phyloP scores from a whole-genome alignment of 2,113 vertebrate genomes.

The Fregata magnificens region DNA sequence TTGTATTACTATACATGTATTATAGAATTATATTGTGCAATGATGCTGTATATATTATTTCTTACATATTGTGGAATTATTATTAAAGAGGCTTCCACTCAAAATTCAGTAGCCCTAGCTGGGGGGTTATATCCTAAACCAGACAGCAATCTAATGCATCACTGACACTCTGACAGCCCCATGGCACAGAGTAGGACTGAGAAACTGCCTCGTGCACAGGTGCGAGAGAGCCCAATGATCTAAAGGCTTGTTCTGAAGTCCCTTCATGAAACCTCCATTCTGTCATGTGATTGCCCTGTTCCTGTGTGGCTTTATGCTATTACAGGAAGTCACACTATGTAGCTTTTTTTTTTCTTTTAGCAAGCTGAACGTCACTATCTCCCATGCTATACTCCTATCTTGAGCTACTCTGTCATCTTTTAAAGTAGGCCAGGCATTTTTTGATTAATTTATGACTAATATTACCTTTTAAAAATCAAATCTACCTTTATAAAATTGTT shows the following conservation, averaged over 20 bases:
- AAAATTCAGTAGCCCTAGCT: background rate
- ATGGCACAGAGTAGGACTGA: background rate
- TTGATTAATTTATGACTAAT: background rate
- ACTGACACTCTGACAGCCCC: background rate
- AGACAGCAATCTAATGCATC: background rate
- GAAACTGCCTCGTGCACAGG: background rate
- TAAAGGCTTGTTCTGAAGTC: background rate
- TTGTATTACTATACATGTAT: background rate
- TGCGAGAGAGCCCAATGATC: background rate
- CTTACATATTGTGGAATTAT: background rate
- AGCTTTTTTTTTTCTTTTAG: background rate
- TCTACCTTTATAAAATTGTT: background rate
- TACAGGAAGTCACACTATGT: background rate
- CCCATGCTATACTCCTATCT: background rate
- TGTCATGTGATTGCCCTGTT: background rate
- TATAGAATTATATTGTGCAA: background rate
- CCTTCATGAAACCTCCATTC: background rate
- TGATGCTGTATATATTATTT: background rate
- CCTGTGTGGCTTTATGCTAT: background rate
- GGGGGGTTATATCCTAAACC: background rate
- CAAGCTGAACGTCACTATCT: background rate
- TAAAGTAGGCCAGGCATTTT: background rate
- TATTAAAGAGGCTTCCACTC: background rate
- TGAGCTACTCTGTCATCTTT: background rate
- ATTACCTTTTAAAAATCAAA: background rate